Base-by-base conservation (phyloP, 2,797 vertebrate genomes). In the Poeciliopsis gracilis region DNA sequence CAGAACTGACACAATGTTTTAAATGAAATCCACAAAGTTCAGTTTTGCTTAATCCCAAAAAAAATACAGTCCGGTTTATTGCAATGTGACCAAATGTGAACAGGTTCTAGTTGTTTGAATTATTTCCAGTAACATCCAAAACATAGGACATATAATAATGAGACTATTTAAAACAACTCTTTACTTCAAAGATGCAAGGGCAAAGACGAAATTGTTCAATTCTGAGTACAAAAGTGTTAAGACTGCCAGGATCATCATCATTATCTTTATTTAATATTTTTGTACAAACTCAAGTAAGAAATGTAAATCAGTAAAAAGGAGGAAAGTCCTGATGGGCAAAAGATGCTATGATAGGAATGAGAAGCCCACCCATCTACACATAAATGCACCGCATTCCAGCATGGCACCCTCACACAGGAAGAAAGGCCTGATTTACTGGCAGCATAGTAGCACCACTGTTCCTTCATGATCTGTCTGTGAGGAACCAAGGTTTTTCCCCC, bases 371-470 rank as follows among this genome's bases (percentile, higher is more conserved):
- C 94, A 94, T 93, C 92, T 93, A 91, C 91, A 92, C 90, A 93
- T 93, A 92, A 93, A 93, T 94, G 91, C 90, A 86, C 89, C 67
- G 91, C 93, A 94, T 96, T 96, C 92, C 90, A 89, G 72, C 82
- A 83, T 92, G 86, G 91, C 91, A 92, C 88, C 83, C 94, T 92
- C 92, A 88, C 83, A 45, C 88, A 88, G 89, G 93, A 95, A 96
- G 95, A 96, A 96, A 95, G 95, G 83, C 91, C 92, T 90, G 82
- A 94, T 96, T 96, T 95, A 96, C 91, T 88, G 88, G 77, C 91
- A 78, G 86, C 75, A 96, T 94, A 96, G 92, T 89, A 78, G 90
- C 78, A 43, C 88, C 89, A 92, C 93, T 96, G 96, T 96, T 95
- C 87, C 84, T 87, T 70, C 85, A 76, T 77, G 55, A 75, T 90